Evolutionary conservation across 2,113 vertebrate species (phyloP).

Genomic region (Lophius piscatorius): DNA sequence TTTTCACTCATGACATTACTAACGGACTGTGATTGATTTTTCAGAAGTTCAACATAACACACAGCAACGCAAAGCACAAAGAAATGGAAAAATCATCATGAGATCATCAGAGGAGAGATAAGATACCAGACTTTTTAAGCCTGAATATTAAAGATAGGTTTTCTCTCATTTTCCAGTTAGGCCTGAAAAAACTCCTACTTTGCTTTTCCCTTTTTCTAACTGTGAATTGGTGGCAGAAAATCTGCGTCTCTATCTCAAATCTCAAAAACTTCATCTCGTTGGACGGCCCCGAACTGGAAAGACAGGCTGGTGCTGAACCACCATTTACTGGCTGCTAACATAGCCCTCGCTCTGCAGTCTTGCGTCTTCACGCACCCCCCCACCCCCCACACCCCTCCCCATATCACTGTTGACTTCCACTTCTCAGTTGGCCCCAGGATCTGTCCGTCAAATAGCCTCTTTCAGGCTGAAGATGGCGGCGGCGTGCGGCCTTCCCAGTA

Average conservation of each 20-base stretch:
- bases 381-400: not conserved
- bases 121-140: conserved; percentile 19
- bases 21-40: too few relatives aligned
- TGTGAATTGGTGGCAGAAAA: conserved; percentile 14
- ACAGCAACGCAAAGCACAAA: conserved; percentile 44
- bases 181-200: not conserved
- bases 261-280: not conserved
- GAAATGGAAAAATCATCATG: not conserved
- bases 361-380: not conserved
- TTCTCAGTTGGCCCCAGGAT: conserved; percentile 43
- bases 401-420: not conserved
- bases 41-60: too few relatives aligned
- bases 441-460: conserved; percentile 13
- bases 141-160: not conserved
- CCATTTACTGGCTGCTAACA: not conserved
- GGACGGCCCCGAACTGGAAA: not conserved
- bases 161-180: not conserved
- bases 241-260: not conserved
- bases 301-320: not conserved
- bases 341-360: conserved; percentile 12
- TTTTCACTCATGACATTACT: too few relatives aligned
- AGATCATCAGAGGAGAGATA: conserved; percentile 3
- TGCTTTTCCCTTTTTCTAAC: conserved; percentile 13
- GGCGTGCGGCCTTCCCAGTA: conserved; percentile 82
- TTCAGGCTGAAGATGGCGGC: conserved; percentile 47